Evolutionary conservation across 92 coral and sea anemone genomes (phyloP).

Genomic region (Phenganax stokvisi): DNA sequence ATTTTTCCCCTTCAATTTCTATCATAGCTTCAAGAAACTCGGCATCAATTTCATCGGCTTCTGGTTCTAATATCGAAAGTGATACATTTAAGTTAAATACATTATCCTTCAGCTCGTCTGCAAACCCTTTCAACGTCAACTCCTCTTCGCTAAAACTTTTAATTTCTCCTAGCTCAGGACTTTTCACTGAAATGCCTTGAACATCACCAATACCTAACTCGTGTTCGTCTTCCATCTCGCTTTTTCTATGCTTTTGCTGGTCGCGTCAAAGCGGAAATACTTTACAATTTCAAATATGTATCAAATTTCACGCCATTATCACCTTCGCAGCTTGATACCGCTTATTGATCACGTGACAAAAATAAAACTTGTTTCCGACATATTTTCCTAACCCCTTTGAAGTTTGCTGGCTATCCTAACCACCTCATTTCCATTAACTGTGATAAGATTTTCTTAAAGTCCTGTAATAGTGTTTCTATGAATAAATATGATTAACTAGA

Average conservation of each 20-base stretch:
- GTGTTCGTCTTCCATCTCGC: background rate
- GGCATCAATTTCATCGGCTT: background rate
- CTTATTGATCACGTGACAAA: slow-evolving; percentile 4
- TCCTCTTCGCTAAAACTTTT: background rate
- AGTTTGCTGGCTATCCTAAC: too few relatives aligned
- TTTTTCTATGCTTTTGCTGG: background rate
- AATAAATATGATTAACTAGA: too few relatives aligned
- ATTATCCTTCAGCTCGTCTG: background rate
- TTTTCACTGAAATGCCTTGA: background rate
- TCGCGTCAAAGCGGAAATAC: background rate
- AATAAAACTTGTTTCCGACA: background rate
- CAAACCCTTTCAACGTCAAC: background rate
- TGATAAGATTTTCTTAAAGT: too few relatives aligned
- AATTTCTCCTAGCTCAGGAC: background rate
- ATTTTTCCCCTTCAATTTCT: background rate
- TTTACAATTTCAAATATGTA: background rate
- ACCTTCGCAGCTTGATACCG: background rate
- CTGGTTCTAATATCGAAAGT: background rate
- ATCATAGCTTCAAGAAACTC: background rate
- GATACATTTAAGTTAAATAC: background rate
- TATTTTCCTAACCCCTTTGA: background rate
- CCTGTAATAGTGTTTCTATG: too few relatives aligned
- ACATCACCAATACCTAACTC: background rate
- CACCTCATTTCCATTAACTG: too few relatives aligned
- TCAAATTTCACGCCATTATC: background rate